These are phyloP conservation scores for Dendroctonus valens DNA, from an alignment of 1,140 invertebrate genomes.

Conservation along the genomic window DNA sequence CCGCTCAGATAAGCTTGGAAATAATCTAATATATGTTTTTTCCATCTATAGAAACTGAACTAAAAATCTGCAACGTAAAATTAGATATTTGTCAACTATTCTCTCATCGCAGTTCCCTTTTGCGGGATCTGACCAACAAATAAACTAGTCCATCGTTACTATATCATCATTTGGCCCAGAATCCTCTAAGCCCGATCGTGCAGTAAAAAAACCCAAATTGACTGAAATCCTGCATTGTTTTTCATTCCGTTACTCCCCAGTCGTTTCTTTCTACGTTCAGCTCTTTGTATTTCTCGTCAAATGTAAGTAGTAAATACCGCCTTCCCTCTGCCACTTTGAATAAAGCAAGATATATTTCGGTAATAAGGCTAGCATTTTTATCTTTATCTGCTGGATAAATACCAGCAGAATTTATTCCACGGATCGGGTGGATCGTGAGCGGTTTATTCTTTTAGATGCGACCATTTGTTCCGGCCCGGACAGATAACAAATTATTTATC, in stretches of 20 bases:
- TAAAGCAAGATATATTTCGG: slow-evolving; percentile 33
- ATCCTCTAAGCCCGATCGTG: slow-evolving; percentile 7
- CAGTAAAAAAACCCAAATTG: slow-evolving; percentile 24
- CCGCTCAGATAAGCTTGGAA: too few species aligned
- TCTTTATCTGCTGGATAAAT: slow-evolving; percentile 24
- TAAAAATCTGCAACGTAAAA: too few species aligned
- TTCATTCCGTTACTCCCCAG: slow-evolving; percentile 10
- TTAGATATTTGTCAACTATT: too few species aligned
- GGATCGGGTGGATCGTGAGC: slow-evolving; percentile 11
- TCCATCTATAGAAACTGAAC: too few species aligned
- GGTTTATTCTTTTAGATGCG: neutral
- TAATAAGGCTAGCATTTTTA: slow-evolving; percentile 27
- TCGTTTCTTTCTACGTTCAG: slow-evolving; percentile 8
- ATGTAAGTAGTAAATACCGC: slow-evolving; percentile 26
- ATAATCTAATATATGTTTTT: too few species aligned
- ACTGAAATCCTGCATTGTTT: slow-evolving; percentile 27
- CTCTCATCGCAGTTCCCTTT: too few species aligned
- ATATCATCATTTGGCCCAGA: slow-evolving; percentile 16
- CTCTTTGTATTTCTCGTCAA: slow-evolving; percentile 21
- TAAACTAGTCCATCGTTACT: slow-evolving; percentile 10
- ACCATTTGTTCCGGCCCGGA: neutral
- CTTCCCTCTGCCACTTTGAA: slow-evolving; percentile 24
- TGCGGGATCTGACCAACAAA: neutral
- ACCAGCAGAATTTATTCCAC: slow-evolving; percentile 20
- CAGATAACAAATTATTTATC: neutral